A percentile compares a stretch with the other conserved stretches of the same genome.
These are phyloP conservation scores for Catharus ustulatus DNA, from an alignment of 2,797 vertebrate genomes.

Conservation along the genomic window DNA sequence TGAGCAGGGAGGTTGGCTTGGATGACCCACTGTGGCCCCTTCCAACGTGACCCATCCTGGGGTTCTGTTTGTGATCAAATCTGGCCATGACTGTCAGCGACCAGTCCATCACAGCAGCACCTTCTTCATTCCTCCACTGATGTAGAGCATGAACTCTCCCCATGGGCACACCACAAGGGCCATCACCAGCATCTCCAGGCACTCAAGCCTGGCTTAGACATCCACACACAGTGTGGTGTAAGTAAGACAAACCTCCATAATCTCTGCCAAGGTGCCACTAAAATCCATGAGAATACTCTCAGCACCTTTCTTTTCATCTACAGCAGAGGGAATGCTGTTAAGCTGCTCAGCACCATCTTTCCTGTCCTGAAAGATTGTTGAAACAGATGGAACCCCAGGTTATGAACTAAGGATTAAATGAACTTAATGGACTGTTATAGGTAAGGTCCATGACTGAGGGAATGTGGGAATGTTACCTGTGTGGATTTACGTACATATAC, in stretches of 20 bases:
- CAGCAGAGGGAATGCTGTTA: accelerated
- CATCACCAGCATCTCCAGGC: background rate
- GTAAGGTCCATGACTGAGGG: background rate
- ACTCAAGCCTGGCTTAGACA: background rate
- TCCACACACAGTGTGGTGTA: background rate
- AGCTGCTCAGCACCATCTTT: background rate
- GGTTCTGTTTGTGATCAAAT: background rate
- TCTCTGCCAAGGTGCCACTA: background rate
- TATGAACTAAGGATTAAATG: background rate
- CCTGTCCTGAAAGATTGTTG: background rate
- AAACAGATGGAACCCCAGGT: accelerated
- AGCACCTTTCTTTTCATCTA: background rate
- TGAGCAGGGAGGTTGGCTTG: background rate
- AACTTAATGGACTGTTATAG: background rate
- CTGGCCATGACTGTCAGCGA: background rate
- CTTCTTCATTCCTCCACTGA: background rate
- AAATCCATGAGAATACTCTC: background rate
- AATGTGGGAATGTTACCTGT: background rate
- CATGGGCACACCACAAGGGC: accelerated
- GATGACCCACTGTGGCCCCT: background rate
- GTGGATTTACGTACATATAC: background rate
- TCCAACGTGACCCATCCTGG: background rate
- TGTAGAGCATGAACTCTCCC: accelerated
- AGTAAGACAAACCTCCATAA: too few relatives aligned
- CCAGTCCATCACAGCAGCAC: accelerated